Percentiles rank a stretch among this genome's conserved stretches.
These are phyloP conservation scores for Xiphorhynchus erythropygius DNA, from an alignment of 2,797 vertebrate genomes.

Conservation along the genomic window DNA sequence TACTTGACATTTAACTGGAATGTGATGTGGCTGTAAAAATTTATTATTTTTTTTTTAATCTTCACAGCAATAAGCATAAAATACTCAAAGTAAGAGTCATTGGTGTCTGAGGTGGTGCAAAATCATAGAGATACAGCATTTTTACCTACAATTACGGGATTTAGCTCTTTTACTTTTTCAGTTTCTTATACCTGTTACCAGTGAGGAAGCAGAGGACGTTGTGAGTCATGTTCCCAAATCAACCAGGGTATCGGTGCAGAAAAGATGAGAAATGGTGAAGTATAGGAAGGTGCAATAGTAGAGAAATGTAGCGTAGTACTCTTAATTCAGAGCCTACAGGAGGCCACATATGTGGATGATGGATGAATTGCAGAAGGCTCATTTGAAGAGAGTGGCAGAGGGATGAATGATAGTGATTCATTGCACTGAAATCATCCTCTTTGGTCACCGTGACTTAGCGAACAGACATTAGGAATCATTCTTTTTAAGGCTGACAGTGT, in stretches of 20 bases:
- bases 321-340: neutral
- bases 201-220: neutral
- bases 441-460: neutral
- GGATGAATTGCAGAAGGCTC: neutral
- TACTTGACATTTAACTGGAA: neutral
- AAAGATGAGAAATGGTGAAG: neutral
- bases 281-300: neutral
- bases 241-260: neutral
- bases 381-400: neutral
- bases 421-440: neutral
- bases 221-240: neutral
- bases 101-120: neutral
- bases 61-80: neutral
- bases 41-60: neutral
- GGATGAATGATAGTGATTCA: neutral
- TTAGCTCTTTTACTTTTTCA: neutral
- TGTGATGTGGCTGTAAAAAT: neutral
- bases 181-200: neutral
- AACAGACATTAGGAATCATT: neutral
- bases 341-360: rapidly evolving
- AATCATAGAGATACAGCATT: neutral
- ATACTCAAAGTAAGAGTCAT: neutral
- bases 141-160: neutral
- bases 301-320: neutral
- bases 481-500: neutral